A percentile compares a stretch with the other conserved stretches of the same genome.
phyloP scores from a whole-genome alignment of 1,140 invertebrate species.

The Sitobion miscanthi region DNA sequence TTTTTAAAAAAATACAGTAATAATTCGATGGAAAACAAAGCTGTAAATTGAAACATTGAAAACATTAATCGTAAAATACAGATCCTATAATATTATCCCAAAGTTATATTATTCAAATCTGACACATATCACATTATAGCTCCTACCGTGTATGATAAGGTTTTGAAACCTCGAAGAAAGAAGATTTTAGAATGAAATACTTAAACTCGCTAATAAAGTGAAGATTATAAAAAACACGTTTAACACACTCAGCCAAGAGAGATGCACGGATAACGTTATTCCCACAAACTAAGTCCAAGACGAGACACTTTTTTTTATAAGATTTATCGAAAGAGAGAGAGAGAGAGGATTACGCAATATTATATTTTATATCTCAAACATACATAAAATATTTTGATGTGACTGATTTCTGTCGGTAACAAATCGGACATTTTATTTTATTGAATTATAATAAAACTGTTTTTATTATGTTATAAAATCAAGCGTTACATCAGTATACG shows the following conservation, averaged over 20 bases:
- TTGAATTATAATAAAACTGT: not conserved
- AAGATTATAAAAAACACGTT: not conserved
- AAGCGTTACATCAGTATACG: not conserved
- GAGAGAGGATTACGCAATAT: not conserved
- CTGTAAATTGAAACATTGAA: not conserved
- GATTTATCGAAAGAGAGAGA: not conserved
- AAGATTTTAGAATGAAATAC: not conserved
- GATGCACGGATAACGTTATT: not conserved
- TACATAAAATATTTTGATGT: slow-evolving; percentile 11
- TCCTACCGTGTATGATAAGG: not conserved
- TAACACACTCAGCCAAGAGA: not conserved
- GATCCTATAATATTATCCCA: not conserved
- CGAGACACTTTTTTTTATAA: not conserved
- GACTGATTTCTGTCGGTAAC: slow-evolving; percentile 14
- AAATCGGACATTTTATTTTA: not conserved
- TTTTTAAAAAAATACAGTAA: not conserved
- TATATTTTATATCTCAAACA: slow-evolving; percentile 11
- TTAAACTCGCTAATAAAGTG: not conserved
- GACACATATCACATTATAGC: not conserved
- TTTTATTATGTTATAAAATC: slow-evolving; percentile 11
- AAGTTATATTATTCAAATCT: not conserved
- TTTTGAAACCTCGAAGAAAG: not conserved
- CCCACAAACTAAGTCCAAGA: not conserved
- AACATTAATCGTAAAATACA: not conserved
- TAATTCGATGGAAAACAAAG: not conserved